phyloP scores from a whole-genome alignment of 2,888 invertebrate species.

The Hirtodrosophila alboralis region DNA sequence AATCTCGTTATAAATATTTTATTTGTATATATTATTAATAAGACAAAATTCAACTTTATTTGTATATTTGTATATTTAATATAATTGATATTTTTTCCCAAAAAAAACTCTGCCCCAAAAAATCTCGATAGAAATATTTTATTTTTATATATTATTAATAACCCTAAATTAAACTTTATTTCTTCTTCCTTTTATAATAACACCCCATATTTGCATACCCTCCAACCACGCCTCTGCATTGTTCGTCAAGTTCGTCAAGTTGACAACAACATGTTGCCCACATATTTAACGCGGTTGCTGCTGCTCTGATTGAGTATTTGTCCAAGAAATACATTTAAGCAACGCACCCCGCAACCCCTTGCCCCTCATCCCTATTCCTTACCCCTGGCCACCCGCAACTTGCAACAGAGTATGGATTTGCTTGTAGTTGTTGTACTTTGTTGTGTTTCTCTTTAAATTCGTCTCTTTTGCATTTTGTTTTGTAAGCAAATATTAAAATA shows the following conservation, averaged over 20 bases:
- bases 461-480: constrained; percentile 41
- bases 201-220: too few relatives aligned
- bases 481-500: constrained; percentile 68
- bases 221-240: constrained; percentile 23
- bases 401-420: constrained; percentile 32
- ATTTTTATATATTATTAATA: too few relatives aligned
- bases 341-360: background rate
- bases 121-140: too few relatives aligned
- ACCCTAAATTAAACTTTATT: too few relatives aligned
- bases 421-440: constrained; percentile 21
- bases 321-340: constrained; percentile 51
- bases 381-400: constrained; percentile 19
- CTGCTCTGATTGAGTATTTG: constrained; percentile 59
- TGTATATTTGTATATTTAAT: too few relatives aligned
- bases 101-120: too few relatives aligned
- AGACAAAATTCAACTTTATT: too few relatives aligned
- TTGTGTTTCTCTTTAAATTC: constrained; percentile 4
- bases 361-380: too few relatives aligned
- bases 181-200: too few relatives aligned
- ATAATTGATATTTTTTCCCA: too few relatives aligned
- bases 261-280: constrained; percentile 65
- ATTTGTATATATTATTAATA: too few relatives aligned
- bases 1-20: too few relatives aligned
- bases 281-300: constrained; percentile 52
- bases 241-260: constrained; percentile 53